Evolutionary conservation across 1,140 invertebrate species (phyloP).

Genomic region (Onthophagus taurus): DNA sequence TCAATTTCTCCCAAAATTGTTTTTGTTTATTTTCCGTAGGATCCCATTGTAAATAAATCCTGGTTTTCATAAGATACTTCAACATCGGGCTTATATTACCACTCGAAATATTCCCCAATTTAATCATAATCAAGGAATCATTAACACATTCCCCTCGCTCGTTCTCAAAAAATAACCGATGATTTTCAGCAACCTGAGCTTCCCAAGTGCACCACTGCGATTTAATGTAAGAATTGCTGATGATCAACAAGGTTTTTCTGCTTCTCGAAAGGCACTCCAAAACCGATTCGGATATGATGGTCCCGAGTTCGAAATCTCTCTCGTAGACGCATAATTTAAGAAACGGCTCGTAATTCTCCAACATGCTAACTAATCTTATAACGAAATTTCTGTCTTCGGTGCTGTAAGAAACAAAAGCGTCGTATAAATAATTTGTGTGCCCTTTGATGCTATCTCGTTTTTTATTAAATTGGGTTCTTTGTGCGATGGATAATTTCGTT

Average conservation of each 20-base stretch:
- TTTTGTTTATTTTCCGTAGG: slow-evolving; percentile 38
- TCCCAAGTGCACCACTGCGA: slow-evolving; percentile 61
- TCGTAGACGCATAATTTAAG: slow-evolving; percentile 55
- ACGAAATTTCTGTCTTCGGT: slow-evolving; percentile 53
- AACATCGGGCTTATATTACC: slow-evolving; percentile 45
- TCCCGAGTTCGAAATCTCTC: slow-evolving; percentile 54
- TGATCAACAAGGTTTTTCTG: slow-evolving; percentile 50
- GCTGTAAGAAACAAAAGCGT: slow-evolving; percentile 59
- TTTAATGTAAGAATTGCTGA: slow-evolving; percentile 52
- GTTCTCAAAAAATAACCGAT: slow-evolving; percentile 41
- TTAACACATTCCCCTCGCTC: slow-evolving; percentile 36
- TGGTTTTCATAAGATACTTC: slow-evolving; percentile 49
- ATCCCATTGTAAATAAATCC: slow-evolving; percentile 51
- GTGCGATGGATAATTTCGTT: slow-evolving; percentile 17
- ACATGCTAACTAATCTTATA: slow-evolving; percentile 42
- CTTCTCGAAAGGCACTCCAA: slow-evolving; percentile 48
- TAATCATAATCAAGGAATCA: slow-evolving; percentile 50
- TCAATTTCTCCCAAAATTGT: slow-evolving; percentile 44
- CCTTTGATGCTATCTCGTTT: slow-evolving; percentile 16
- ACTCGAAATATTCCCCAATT: slow-evolving; percentile 44
- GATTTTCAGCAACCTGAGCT: slow-evolving; percentile 49
- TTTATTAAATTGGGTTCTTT: slow-evolving; percentile 17
- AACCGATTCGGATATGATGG: slow-evolving; percentile 51
- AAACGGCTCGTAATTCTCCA: slow-evolving; percentile 46
- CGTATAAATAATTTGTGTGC: slow-evolving; percentile 42